A percentile compares a stretch with the other conserved stretches of the same genome.
These are phyloP conservation scores for Nestor notabilis DNA, from an alignment of 2,113 vertebrate species.

Conservation along the genomic window DNA sequence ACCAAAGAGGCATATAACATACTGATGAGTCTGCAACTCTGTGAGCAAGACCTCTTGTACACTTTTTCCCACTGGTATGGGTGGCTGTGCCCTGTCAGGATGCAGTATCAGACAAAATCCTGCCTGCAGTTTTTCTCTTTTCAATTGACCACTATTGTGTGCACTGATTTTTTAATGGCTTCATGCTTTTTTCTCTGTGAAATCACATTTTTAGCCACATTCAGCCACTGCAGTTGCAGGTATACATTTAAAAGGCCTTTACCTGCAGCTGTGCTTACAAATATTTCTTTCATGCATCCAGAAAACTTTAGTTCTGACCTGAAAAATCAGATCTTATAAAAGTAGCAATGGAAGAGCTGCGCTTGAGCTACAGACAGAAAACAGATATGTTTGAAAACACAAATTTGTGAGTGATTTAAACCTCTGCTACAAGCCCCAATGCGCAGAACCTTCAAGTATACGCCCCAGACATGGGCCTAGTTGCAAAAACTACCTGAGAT, in stretches of 20 bases:
- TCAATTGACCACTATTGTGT: not conserved
- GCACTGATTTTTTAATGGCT: not conserved
- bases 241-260: not conserved
- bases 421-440: not conserved
- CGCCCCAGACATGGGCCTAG: not conserved
- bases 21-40: not conserved
- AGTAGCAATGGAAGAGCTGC: not conserved
- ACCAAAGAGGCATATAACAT: not conserved
- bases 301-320: not conserved
- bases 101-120: not conserved
- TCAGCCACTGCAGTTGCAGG: not conserved
- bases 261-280: not conserved
- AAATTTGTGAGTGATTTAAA: not conserved
- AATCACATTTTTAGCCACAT: not conserved
- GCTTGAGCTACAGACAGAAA: not conserved
- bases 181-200: not conserved
- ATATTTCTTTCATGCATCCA: not conserved
- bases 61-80: not conserved
- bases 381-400: not conserved
- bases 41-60: rapidly evolving
- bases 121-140: not conserved
- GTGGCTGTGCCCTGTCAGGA: not conserved
- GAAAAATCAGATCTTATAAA: not conserved
- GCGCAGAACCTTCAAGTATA: not conserved
- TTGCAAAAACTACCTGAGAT: not conserved